Conservation (phyloP, 92 coral and sea anemone species). For the Blastomussa wellsi region DNA sequence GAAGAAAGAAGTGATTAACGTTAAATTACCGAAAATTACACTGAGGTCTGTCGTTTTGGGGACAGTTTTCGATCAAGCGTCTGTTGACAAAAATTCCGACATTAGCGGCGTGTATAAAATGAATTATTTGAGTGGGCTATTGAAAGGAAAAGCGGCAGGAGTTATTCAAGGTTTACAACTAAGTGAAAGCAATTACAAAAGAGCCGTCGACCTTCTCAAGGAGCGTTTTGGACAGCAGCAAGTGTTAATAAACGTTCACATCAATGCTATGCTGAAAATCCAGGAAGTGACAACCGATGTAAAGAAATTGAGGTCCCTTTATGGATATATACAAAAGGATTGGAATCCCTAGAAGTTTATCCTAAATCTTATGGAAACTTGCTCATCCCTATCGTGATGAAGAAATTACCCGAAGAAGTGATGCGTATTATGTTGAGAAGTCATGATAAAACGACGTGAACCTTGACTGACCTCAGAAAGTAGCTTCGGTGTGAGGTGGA, state of each 20-base stretch:
- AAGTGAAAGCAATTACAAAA: slow-evolving; percentile 24
- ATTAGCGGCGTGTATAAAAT: slow-evolving; percentile 33
- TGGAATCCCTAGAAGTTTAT: slow-evolving; percentile 10
- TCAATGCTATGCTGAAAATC: slow-evolving; percentile 24
- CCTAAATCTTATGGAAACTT: slow-evolving; percentile 20
- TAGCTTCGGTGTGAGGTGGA: slow-evolving; percentile 22
- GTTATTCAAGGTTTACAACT: slow-evolving; percentile 22
- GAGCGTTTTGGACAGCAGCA: slow-evolving; percentile 14
- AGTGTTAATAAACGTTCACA: too few relatives aligned
- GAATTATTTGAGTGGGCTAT: slow-evolving; percentile 37
- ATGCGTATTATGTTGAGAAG: slow-evolving; percentile 29
- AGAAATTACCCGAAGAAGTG: slow-evolving; percentile 39
- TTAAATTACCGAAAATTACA: background rate
- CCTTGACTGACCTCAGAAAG: slow-evolving; percentile 18
- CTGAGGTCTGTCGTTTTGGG: slow-evolving; percentile 20
- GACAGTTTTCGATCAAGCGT: slow-evolving; percentile 34
- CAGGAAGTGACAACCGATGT: slow-evolving; percentile 20
- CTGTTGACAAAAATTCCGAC: slow-evolving; percentile 37
- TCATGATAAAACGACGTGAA: slow-evolving; percentile 25
- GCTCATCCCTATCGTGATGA: slow-evolving; percentile 23
- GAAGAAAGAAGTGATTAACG: slow-evolving; percentile 9
- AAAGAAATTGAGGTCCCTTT: slow-evolving; percentile 9
- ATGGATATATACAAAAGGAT: slow-evolving; percentile 22
- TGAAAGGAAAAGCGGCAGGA: slow-evolving; percentile 35
- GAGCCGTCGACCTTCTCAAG: slow-evolving; percentile 29